Percentiles rank a stretch among this genome's conserved stretches.
Evolutionary conservation across 2,888 invertebrate genomes (phyloP).

Genomic region (Dicyrtomina minuta): DNA sequence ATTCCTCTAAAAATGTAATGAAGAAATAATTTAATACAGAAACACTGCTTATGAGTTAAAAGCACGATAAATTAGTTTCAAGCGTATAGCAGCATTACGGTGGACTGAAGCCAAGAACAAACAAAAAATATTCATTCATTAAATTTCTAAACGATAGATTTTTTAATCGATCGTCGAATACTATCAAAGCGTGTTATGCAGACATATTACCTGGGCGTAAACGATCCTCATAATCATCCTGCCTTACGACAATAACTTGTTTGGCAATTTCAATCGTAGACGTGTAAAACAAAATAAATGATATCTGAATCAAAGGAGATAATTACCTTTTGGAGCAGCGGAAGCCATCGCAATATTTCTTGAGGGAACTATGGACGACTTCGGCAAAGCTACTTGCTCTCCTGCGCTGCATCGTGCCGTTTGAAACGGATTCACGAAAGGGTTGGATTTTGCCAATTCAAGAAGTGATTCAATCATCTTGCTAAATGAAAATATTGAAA

Average conservation of each 20-base stretch:
- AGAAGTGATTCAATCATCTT: constrained; percentile 66
- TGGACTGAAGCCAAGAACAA: no score
- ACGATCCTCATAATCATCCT: no score
- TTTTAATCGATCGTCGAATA: no score
- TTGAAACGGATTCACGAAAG: constrained; percentile 66
- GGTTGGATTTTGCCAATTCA: constrained; percentile 66
- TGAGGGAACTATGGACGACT: constrained; percentile 55
- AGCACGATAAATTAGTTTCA: not conserved
- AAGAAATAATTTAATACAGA: not conserved
- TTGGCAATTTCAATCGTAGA: no score
- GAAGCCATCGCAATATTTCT: constrained; percentile 58
- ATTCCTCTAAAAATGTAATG: constrained; percentile 55
- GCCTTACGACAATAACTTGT: no score
- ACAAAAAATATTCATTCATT: no score
- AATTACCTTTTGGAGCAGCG: constrained; percentile 55
- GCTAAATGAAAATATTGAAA: constrained; percentile 10
- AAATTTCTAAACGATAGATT: no score
- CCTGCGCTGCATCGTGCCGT: constrained; percentile 60
- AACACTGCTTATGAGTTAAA: not conserved
- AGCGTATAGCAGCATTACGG: no score
- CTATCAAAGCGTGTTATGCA: no score
- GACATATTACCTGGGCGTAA: no score
- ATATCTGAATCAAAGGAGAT: no score
- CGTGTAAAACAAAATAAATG: no score
- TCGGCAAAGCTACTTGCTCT: constrained; percentile 57